These are phyloP conservation scores for Macaria liturata DNA, from an alignment of 2,888 invertebrate species.

Conservation along the genomic window DNA sequence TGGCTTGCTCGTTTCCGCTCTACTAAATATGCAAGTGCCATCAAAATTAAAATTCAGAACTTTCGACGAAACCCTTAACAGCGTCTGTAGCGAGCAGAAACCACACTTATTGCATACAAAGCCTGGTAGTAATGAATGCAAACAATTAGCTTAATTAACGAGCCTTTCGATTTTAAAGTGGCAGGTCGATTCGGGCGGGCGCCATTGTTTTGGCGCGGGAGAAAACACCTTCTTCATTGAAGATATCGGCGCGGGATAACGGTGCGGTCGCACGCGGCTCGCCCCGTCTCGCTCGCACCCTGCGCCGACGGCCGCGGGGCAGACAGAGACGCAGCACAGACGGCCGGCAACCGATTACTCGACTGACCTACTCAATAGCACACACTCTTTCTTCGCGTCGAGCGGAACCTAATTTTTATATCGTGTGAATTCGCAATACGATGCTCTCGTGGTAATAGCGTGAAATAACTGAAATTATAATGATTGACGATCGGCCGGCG, in stretches of 20 bases:
- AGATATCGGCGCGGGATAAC: conserved; percentile 81
- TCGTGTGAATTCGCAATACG: conserved; percentile 74
- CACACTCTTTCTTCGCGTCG: conserved; percentile 84
- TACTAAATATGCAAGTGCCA: conserved; percentile 24
- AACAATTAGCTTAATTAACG: conserved; percentile 62
- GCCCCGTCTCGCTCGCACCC: conserved; percentile 44
- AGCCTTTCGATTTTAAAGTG: conserved; percentile 74
- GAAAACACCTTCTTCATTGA: conserved; percentile 83
- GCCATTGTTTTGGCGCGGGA: conserved; percentile 80
- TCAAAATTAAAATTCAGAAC: conserved; percentile 20
- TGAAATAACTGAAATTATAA: conserved; percentile 62
- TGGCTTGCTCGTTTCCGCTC: conserved; percentile 27
- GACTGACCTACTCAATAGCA: conserved; percentile 81
- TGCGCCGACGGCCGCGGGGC: not conserved
- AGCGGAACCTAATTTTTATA: conserved; percentile 81
- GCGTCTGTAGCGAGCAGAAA: conserved; percentile 38
- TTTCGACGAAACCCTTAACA: conserved; percentile 29
- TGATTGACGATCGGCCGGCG: conserved; percentile 33
- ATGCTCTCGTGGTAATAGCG: conserved; percentile 56
- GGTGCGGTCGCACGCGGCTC: conserved; percentile 71
- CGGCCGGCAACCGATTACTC: conserved; percentile 77
- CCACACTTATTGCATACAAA: conserved; percentile 38
- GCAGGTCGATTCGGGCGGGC: conserved; percentile 62
- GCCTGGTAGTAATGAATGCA: conserved; percentile 45
- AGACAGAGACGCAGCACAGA: conserved; percentile 56